A percentile compares a stretch with the other conserved stretches of the same genome.
Evolutionary conservation across 2,113 vertebrate genomes (phyloP).

Genomic region (Myotis brandtii): DNA sequence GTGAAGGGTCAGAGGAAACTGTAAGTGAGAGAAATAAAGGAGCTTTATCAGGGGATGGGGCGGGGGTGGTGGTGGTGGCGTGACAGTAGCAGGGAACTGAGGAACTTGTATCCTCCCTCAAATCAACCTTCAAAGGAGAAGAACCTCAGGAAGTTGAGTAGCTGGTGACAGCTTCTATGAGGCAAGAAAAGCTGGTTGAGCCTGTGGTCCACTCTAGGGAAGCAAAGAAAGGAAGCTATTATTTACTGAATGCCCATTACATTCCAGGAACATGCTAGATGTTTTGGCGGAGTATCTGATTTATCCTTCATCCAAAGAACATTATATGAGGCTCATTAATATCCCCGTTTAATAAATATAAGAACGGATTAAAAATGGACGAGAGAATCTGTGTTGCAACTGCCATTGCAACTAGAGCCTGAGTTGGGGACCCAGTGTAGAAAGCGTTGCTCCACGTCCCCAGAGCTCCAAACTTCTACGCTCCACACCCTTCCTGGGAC

Average conservation of each 20-base stretch:
- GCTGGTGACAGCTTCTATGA: not conserved
- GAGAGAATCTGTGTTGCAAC: no score
- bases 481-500: not conserved
- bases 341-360: not conserved
- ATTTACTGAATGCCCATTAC: not conserved
- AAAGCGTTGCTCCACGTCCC: not conserved
- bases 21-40: not conserved
- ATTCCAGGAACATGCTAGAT: not conserved
- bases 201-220: not conserved
- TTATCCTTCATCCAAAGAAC: not conserved
- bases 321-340: not conserved
- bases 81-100: not conserved
- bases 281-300: not conserved
- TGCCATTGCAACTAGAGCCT: not conserved
- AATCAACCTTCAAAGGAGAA: not conserved
- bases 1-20: no score
- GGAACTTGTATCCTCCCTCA: not conserved
- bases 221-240: not conserved
- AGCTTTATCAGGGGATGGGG: not conserved
- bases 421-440: fast-evolving
- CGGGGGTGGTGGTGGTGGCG: no score
- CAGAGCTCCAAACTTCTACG: not conserved
- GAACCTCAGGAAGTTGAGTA: not conserved
- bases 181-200: not conserved
- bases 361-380: no score